Percentiles rank a stretch among this genome's conserved stretches.
phyloP scores from a whole-genome alignment of 2,888 invertebrate species.

The Psococerastis gibbosa region DNA sequence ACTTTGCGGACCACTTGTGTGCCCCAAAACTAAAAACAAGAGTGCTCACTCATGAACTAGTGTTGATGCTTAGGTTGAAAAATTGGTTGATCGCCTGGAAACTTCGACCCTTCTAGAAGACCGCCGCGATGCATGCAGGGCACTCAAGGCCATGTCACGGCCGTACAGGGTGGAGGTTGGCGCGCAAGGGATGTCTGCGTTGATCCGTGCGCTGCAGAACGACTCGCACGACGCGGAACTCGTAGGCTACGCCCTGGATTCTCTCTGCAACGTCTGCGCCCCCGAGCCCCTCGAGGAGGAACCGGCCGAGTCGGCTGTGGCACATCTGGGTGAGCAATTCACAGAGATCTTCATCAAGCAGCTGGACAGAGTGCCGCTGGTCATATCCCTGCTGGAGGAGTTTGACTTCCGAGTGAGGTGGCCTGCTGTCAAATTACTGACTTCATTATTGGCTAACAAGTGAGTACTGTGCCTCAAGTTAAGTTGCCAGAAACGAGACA shows the following conservation, averaged over 20 bases:
- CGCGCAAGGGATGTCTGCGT: constrained; percentile 71
- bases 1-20: neutral
- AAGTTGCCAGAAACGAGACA: too few relatives aligned
- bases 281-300: constrained; percentile 67
- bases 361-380: constrained; percentile 58
- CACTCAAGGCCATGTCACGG: constrained; percentile 73
- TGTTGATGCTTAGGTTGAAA: constrained; percentile 70
- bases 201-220: constrained; percentile 58
- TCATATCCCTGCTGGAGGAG: constrained; percentile 76
- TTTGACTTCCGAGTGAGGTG: constrained; percentile 87
- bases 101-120: constrained; percentile 89
- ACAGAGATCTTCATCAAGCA: constrained; percentile 94
- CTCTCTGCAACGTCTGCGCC: constrained; percentile 76
- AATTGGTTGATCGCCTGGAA: constrained; percentile 77
- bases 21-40: neutral
- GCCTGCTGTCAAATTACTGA: constrained; percentile 75
- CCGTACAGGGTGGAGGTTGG: constrained; percentile 94
- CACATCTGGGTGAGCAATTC: constrained; percentile 75
- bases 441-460: constrained; percentile 63
- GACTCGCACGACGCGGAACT: constrained; percentile 86
- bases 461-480: too few relatives aligned
- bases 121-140: constrained; percentile 87
- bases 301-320: constrained; percentile 23
- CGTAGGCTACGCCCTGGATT: constrained; percentile 77
- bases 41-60: constrained; percentile 2